These are phyloP conservation scores for Platorchestia sp. DNA, from an alignment of 1,140 invertebrate genomes.

Conservation along the genomic window DNA sequence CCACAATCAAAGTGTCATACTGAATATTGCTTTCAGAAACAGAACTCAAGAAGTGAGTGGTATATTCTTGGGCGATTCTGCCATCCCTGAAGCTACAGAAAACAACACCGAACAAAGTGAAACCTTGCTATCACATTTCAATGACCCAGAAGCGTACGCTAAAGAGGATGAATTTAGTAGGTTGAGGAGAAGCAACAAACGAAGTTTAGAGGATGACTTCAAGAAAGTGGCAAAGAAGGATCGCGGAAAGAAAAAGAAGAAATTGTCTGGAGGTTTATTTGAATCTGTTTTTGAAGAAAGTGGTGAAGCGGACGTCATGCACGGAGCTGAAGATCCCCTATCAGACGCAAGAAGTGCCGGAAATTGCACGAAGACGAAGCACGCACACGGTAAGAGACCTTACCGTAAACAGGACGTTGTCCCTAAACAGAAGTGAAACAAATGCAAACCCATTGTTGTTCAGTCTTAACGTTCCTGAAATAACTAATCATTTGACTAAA, in stretches of 20 bases:
- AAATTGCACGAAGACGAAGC: no score
- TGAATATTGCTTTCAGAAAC: slow-evolving; percentile 64
- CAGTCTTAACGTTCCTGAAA: no score
- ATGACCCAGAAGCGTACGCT: slow-evolving; percentile 54
- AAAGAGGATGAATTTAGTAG: slow-evolving; percentile 56
- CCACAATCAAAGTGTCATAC: slow-evolving; percentile 57
- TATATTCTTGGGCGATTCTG: slow-evolving; percentile 56
- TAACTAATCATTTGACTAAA: no score
- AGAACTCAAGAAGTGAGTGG: slow-evolving; percentile 64
- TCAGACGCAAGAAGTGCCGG: no score
- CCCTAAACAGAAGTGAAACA: no score
- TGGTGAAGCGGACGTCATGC: no score
- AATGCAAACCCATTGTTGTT: no score
- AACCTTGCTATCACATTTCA: slow-evolving; percentile 58
- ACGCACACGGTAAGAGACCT: no score
- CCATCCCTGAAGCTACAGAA: neutral
- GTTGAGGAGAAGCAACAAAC: slow-evolving; percentile 16
- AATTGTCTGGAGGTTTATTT: slow-evolving; percentile 57
- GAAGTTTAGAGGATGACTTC: neutral
- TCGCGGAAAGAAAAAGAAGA: neutral
- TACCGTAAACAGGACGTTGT: no score
- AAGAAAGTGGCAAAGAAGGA: neutral
- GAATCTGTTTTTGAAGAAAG: no score
- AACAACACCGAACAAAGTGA: neutral
- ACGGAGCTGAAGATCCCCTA: no score